Conservation (phyloP, 2,888 invertebrate genomes). For the Pachliopta kotzebuea region DNA sequence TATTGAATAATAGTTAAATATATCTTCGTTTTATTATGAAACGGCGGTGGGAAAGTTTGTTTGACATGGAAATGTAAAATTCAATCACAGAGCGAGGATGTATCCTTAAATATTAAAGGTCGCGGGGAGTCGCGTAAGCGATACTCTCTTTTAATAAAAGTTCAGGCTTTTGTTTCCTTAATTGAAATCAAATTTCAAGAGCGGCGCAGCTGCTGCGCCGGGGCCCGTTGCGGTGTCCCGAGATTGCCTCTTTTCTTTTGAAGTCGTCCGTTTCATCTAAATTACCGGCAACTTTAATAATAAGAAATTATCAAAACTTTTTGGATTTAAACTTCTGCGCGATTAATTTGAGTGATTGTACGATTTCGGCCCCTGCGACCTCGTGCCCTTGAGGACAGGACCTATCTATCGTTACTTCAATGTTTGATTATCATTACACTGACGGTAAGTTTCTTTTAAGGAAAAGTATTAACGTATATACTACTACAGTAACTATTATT, state of each 20-base stretch:
- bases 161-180: conserved; percentile 70
- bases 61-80: conserved; percentile 33
- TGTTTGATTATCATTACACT: too few species aligned
- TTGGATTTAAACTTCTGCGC: conserved; percentile 2
- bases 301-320: conserved; percentile 21
- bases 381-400: too few species aligned
- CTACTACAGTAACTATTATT: too few species aligned
- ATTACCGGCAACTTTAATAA: conserved; percentile 27
- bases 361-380: background rate
- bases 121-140: conserved; percentile 44
- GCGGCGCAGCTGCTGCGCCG: conserved; percentile 66
- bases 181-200: conserved; percentile 72
- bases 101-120: conserved; percentile 51
- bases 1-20: background rate
- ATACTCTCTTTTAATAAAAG: conserved; percentile 70
- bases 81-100: conserved; percentile 42
- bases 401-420: too few species aligned
- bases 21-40: background rate
- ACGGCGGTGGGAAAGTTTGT: background rate
- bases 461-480: too few species aligned
- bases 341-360: conserved; percentile 3
- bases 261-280: conserved; percentile 28
- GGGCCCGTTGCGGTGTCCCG: conserved; percentile 43
- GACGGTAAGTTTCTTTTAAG: too few species aligned
- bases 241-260: conserved; percentile 51